Base-by-base conservation (phyloP, 2,888 invertebrate species). In the Osmoderma eremita region DNA sequence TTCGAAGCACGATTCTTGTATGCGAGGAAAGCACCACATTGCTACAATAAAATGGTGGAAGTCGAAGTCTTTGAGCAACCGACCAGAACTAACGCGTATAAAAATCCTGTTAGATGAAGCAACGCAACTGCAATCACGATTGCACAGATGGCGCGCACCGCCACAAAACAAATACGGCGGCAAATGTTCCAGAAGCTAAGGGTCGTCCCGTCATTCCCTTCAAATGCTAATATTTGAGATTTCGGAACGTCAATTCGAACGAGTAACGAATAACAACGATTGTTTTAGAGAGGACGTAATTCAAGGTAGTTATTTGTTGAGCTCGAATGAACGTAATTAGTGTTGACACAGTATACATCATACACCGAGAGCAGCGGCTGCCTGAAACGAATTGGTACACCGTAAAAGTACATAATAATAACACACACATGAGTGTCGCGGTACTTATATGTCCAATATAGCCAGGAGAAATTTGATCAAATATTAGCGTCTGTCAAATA, bases 141-240 rank as follows among this genome's bases (percentile, higher is more conserved):
- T 20, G 20, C 56, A 41, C 56, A 56, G 56, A 56, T 56, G 56
- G 56, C 41, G 56, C 13, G 13, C 20, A 41, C 18, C 24, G 22
- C 24, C 1, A 1, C 6, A 30, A 6, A 6, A 10, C 30, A 30
- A 30, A 30, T 30, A 30, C 30, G 30, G 6, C 30, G 20, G 18
- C 48, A 48, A 20, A 20, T 20, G 30, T 30, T 3, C 30, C 30
- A 30, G 30, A 30, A 30, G 10, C 30, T 6, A 30, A 30, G 30
- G n/a, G n/a, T n/a, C 50, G 22, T 42, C 15, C 17, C 17, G 8
- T 53, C 45, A 17, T 61, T 61, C 45, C 36, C 58, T 45, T 58
- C 30, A 61, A 45, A 61, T 61, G 58, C 45, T 61, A 61, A 61
- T 61, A 61, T 61, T 61, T 61, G 58, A 61, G 53, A 53, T 38